These are phyloP conservation scores for Actenoides lindsayi DNA, from an alignment of 2,113 vertebrate genomes.

Conservation along the genomic window DNA sequence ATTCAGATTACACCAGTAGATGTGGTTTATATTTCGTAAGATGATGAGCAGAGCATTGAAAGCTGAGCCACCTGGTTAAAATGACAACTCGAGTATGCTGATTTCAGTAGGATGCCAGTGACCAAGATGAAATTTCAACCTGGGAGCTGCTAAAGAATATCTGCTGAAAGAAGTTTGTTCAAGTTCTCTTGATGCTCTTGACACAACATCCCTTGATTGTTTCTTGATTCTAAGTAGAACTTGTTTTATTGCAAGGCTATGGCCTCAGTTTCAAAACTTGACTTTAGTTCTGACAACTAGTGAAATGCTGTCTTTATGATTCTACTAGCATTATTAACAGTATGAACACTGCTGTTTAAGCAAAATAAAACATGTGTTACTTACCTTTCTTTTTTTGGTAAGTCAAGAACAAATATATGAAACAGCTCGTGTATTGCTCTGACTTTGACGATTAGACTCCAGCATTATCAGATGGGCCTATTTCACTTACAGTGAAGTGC, in stretches of 20 bases:
- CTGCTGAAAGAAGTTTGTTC: conserved; percentile 65
- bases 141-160: conserved; percentile 69
- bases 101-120: conserved; percentile 66
- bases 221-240: conserved; percentile 61
- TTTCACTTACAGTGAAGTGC: conserved; percentile 49
- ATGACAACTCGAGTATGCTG: conserved; percentile 64
- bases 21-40: conserved; percentile 42
- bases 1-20: conserved; percentile 2
- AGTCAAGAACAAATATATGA: conserved; percentile 34
- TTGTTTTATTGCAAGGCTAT: conserved; percentile 54
- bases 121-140: conserved; percentile 61
- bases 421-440: conserved; percentile 55
- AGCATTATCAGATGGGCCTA: conserved; percentile 19
- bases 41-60: conserved; percentile 62
- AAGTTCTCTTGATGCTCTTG: conserved; percentile 54
- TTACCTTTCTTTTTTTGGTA: conserved; percentile 57
- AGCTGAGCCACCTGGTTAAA: conserved; percentile 52
- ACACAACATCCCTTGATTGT: conserved; percentile 47
- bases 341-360: conserved; percentile 55
- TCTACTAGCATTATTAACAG: conserved; percentile 60
- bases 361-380: conserved; percentile 60
- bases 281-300: conserved; percentile 64
- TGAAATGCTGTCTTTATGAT: conserved; percentile 62
- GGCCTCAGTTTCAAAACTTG: conserved; percentile 56
- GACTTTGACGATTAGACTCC: conserved; percentile 21